These are phyloP conservation scores for Grallaria varia DNA, from an alignment of 2,113 vertebrate genomes.

Conservation along the genomic window DNA sequence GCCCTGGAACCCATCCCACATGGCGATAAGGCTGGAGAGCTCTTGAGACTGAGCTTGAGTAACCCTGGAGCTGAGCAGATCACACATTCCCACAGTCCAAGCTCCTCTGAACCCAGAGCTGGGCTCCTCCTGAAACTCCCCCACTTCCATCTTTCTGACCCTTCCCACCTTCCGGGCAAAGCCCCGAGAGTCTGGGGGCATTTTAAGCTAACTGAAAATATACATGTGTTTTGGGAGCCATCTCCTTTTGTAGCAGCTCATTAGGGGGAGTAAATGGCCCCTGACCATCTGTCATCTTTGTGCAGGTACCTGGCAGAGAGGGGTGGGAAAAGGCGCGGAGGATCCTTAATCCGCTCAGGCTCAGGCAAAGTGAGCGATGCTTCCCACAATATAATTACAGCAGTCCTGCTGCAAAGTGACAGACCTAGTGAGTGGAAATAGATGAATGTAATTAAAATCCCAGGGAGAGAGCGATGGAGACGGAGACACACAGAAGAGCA, in stretches of 20 bases:
- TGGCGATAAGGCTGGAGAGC: not conserved
- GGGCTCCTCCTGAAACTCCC: not conserved
- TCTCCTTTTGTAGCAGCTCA: constrained; percentile 43
- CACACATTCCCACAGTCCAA: fast-evolving
- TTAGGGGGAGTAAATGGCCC: constrained; percentile 31
- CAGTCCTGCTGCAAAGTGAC: constrained; percentile 51
- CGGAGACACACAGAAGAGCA: not conserved
- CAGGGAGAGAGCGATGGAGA: not conserved
- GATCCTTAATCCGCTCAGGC: constrained; percentile 48
- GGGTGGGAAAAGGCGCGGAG: constrained; percentile 21
- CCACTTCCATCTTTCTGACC: not conserved
- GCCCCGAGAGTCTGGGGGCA: not conserved
- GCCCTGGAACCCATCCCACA: fast-evolving
- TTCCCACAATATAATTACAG: constrained; percentile 62
- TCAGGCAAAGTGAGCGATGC: constrained; percentile 15
- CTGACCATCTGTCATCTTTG: constrained; percentile 64
- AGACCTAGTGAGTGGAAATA: constrained; percentile 59
- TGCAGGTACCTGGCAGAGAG: constrained; percentile 52
- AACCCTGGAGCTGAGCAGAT: not conserved
- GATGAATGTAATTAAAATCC: constrained; percentile 71
- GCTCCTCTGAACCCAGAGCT: too few species aligned
- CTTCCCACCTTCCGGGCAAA: not conserved
- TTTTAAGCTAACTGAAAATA: constrained; percentile 7
- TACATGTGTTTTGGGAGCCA: not conserved
- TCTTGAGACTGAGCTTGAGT: not conserved